Base-by-base conservation (phyloP, 1,140 invertebrate genomes). In the Dreissena polymorpha region DNA sequence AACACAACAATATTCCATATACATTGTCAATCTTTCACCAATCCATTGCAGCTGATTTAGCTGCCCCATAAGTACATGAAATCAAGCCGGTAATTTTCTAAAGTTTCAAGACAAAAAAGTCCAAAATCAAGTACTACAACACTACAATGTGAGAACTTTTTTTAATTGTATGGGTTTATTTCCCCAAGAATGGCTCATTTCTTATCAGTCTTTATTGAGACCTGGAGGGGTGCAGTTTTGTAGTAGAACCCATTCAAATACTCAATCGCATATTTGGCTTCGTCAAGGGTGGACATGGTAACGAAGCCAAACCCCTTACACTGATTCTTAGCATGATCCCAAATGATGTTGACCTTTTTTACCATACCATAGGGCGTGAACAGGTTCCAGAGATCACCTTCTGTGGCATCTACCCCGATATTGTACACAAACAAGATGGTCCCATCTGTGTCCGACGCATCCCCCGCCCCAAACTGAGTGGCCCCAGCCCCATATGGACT, bases 271-370 rank as follows among this genome's bases (percentile, higher is more conserved):
- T 90, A 89, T 27, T 91, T 85, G 27, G 93, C 93, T 78, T 94
- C 92, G 27, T 92, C 88, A 82, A 92, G 91, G 83, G 91, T 93
- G 25, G 91, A 86, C 93, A 94, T 94, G 25, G 93, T 94, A 10
- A 94, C 93, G 89, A 94, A 94, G 10, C 93, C 93, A 89, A 89
- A 94, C 21, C 93, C 93, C 86, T 93, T 94, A 76, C 92, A 90
- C 60, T 90, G 81, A 68, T 88, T 88, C 68, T 92, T 91, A 51
- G 86, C 85, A 67, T 89, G 88, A 63, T 93, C 92, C 74, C 91
- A 85, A 18, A 94, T 91, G 21, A 93, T 91, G 83, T 93, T 93
- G 10, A 92, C 92, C 78, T 93, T 93, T 53, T 90, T 86, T 6
- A 94, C 91, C 10, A 89, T 91, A 27, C 93, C 93, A 86, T 92